Conservation (phyloP, 1,140 invertebrate species). For the Sesamia nonagrioides region DNA sequence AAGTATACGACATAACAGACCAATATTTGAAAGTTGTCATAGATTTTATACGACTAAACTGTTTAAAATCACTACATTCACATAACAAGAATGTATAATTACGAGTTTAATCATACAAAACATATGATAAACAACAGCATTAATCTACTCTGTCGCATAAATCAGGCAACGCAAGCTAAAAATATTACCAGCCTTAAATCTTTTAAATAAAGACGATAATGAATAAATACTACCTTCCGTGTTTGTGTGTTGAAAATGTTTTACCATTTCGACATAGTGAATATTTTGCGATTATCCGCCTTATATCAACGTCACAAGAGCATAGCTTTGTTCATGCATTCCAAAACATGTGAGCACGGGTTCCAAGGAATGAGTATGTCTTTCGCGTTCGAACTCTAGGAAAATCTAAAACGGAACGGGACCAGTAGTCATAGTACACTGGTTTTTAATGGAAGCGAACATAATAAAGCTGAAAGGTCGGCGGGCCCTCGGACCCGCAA, state of each 20-base stretch:
- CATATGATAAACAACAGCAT: neutral
- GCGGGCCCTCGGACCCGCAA: slow-evolving; percentile 54
- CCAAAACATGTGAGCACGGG: slow-evolving; percentile 71
- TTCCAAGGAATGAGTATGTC: slow-evolving; percentile 84
- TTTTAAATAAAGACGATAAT: slow-evolving; percentile 75
- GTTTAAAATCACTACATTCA: neutral
- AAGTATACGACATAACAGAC: slow-evolving; percentile 7
- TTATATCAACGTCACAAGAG: slow-evolving; percentile 74
- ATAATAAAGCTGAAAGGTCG: slow-evolving; percentile 74
- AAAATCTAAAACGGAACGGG: slow-evolving; percentile 56
- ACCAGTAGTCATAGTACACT: slow-evolving; percentile 84
- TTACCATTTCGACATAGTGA: slow-evolving; percentile 84
- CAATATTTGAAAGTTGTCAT: neutral
- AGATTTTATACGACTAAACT: slow-evolving; percentile 11
- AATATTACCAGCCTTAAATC: slow-evolving; percentile 47
- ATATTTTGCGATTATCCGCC: slow-evolving; percentile 78
- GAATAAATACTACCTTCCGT: slow-evolving; percentile 85
- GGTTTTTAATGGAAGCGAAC: slow-evolving; percentile 82
- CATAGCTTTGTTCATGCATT: slow-evolving; percentile 80
- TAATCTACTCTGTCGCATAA: neutral
- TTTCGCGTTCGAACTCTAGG: slow-evolving; percentile 59
- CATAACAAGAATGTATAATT: neutral
- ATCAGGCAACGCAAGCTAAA: slow-evolving; percentile 36
- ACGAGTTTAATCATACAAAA: slow-evolving; percentile 17
- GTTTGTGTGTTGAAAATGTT: slow-evolving; percentile 81